Conservation (phyloP, 2,113 vertebrate species). For the Cavia porcellus region DNA sequence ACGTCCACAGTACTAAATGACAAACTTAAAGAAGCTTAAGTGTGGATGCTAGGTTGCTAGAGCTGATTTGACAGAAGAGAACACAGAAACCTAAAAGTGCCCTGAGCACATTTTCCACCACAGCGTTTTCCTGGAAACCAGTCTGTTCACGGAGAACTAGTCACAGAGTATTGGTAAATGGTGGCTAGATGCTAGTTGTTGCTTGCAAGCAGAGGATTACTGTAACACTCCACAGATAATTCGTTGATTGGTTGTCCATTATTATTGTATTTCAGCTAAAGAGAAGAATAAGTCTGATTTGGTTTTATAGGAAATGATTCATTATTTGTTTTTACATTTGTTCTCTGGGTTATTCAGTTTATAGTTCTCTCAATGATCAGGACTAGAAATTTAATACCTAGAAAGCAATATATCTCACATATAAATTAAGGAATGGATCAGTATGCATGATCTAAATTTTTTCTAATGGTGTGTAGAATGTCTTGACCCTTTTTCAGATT, state of each 20-base stretch:
- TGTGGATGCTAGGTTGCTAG: background rate
- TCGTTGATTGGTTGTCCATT: background rate
- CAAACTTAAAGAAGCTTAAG: background rate
- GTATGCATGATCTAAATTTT: background rate
- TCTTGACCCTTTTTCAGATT: background rate
- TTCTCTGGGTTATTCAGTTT: slow-evolving; percentile 35
- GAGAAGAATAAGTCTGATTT: slow-evolving; percentile 32
- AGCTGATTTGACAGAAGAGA: slow-evolving; percentile 11
- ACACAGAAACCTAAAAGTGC: background rate
- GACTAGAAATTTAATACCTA: background rate
- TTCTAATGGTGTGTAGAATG: background rate
- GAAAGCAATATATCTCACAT: background rate
- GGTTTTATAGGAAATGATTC: slow-evolving; percentile 20
- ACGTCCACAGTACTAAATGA: background rate
- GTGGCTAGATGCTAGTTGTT: background rate
- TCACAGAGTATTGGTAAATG: background rate
- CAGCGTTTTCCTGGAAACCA: background rate
- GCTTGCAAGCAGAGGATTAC: background rate
- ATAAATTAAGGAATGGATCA: background rate
- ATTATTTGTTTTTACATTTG: slow-evolving; percentile 23
- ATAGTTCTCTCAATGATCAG: slow-evolving; percentile 24
- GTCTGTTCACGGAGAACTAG: background rate
- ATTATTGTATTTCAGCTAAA: background rate
- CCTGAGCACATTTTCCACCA: background rate
- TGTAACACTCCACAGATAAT: background rate